Percentiles rank a stretch among this genome's conserved stretches.
Conservation (phyloP, 2,888 invertebrate genomes). For the Oxycera nigricornis region DNA sequence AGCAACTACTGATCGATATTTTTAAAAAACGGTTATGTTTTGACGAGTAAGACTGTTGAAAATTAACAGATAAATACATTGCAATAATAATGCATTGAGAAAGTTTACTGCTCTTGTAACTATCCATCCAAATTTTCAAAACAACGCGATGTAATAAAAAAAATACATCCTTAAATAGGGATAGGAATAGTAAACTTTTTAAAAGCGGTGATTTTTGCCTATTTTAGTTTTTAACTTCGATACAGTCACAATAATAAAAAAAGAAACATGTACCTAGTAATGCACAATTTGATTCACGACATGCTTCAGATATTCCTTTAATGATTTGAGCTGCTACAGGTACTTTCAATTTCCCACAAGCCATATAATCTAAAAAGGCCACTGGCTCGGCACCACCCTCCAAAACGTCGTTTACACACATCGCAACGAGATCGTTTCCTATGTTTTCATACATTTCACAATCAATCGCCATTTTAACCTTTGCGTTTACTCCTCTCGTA, state of each 20-base stretch:
- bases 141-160: no score
- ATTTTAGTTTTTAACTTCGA: neutral
- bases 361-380: constrained; percentile 96
- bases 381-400: constrained; percentile 95
- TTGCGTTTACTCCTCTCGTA: constrained; percentile 97
- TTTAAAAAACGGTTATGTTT: no score
- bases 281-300: constrained; percentile 84
- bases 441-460: constrained; percentile 81
- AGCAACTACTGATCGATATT: no score
- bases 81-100: no score
- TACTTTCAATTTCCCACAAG: constrained; percentile 85
- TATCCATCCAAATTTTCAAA: no score
- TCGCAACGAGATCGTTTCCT: constrained; percentile 95
- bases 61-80: no score
- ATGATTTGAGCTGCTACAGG: constrained; percentile 79
- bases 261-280: constrained; percentile 74
- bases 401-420: constrained; percentile 97
- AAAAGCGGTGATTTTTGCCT: neutral
- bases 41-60: no score
- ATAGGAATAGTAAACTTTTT: neutral
- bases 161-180: no score
- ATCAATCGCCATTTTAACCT: constrained; percentile 88
- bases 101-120: no score
- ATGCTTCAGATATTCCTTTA: constrained; percentile 87
- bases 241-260: neutral